Percentiles rank a stretch among this genome's conserved stretches.
Conservation (phyloP, 2,888 invertebrate genomes). For the Mimachlamys varia region DNA sequence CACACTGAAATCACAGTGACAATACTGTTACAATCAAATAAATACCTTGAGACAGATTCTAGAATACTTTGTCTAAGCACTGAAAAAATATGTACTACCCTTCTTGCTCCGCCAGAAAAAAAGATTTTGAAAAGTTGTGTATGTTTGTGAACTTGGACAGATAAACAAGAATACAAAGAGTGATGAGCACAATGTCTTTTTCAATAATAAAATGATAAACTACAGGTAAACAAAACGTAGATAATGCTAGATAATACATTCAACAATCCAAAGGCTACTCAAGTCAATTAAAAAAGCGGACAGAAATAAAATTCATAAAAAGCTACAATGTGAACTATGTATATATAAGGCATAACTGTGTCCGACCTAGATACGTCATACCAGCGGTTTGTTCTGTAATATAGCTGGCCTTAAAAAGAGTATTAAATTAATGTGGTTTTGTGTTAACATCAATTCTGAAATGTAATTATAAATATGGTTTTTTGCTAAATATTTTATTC, state of each 20-base stretch:
- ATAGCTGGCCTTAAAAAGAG: too few species aligned
- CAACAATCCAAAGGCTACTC: not conserved
- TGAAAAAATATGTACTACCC: not conserved
- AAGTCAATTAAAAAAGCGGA: not conserved
- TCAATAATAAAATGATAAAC: too few species aligned
- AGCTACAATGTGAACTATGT: not conserved
- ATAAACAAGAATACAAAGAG: not conserved
- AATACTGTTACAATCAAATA: not conserved
- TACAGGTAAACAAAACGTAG: not conserved
- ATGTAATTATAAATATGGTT: too few species aligned
- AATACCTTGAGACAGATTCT: not conserved
- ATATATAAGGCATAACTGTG: too few species aligned
- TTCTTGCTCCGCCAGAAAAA: not conserved
- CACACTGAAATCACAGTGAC: not conserved
- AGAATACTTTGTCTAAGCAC: not conserved
- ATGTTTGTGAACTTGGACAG: not conserved
- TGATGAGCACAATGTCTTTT: not conserved
- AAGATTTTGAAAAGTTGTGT: not conserved
- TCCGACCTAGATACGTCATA: too few species aligned
- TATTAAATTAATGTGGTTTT: too few species aligned
- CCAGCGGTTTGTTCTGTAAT: too few species aligned
- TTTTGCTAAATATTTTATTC: too few species aligned
- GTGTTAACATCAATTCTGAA: too few species aligned
- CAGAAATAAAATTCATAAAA: not conserved
- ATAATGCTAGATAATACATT: not conserved